Evolutionary conservation across 2,888 invertebrate species (phyloP), one percentile per base, ranked within the genome.

Genomic region (Euproctis similis): DNA sequence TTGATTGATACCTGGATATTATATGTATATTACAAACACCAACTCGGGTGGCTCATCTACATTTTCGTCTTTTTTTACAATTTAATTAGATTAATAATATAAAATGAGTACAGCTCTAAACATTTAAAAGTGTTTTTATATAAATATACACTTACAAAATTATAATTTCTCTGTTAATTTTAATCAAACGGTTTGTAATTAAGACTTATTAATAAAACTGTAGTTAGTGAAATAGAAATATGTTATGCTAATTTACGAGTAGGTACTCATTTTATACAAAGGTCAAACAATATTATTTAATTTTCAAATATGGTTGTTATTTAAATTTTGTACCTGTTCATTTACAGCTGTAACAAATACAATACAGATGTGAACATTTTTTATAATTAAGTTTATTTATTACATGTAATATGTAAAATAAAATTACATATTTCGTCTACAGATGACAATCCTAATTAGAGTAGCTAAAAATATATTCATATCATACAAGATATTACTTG

Each of bases 61-160:
- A n/a, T n/a, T n/a, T n/a, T n/a, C n/a, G n/a, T n/a, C n/a, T n/a
- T n/a, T n/a, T n/a, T n/a, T n/a, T n/a, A n/a, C n/a, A n/a, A n/a
- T n/a, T n/a, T n/a, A n/a, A n/a, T n/a, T n/a, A n/a, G n/a, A n/a
- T n/a, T n/a, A n/a, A n/a, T n/a, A n/a, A n/a, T n/a, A n/a, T n/a
- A 46, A 23, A 30, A 67, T 64, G 70, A 73, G 70, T 70, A 72
- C 76, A 72, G 63, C n/a, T n/a, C 46, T 36, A 36, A 35, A 34
- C 24, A 36, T 31, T 42, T 42, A 54, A 49, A 46, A 49, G 35
- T 37, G 37, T 39, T 44, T n/a, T 47, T 46, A 40, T 47, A 51
- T 43, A 46, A 49, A 51, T 59, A 59, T 56, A 50, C 47, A 8
- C 53, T 47, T 48, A 59, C 48, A 52, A 66, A 59, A 58, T 53